Conservation (phyloP, 2,888 invertebrate species). For the Campopleginae sp. region DNA sequence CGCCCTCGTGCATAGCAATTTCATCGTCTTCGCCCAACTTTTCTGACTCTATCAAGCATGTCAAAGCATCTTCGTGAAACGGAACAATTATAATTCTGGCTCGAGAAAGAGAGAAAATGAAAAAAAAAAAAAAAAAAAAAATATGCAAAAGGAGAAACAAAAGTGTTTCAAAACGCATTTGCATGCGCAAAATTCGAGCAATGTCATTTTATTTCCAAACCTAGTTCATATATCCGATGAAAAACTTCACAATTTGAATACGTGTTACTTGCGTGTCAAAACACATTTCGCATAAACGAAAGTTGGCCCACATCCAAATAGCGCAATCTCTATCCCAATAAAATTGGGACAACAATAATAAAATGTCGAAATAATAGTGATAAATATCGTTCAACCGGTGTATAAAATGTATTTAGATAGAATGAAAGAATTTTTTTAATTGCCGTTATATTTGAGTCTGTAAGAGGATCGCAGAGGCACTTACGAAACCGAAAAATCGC, state of each 20-base stretch:
- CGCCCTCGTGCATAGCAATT: neutral
- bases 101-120: slow-evolving; percentile 74
- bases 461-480: neutral
- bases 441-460: neutral
- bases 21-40: slow-evolving; percentile 28
- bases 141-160: neutral
- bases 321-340: slow-evolving; percentile 26
- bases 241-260: slow-evolving; percentile 3
- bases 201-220: neutral
- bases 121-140: slow-evolving; percentile 60
- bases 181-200: slow-evolving; percentile 17
- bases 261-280: neutral
- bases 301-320: slow-evolving; percentile 38
- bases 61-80: slow-evolving; percentile 35
- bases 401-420: neutral
- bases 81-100: slow-evolving; percentile 40
- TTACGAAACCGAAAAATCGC: neutral
- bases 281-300: slow-evolving; percentile 29
- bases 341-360: slow-evolving; percentile 19
- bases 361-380: slow-evolving; percentile 14
- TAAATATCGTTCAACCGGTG: neutral
- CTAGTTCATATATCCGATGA: neutral
- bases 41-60: slow-evolving; percentile 9
- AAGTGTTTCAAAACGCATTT: slow-evolving; percentile 64
- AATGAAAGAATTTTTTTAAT: neutral